Percentiles rank a stretch among this genome's conserved stretches.
These are phyloP conservation scores for Ceratothoa steindachneri DNA, from an alignment of 2,888 invertebrate genomes.

Conservation along the genomic window DNA sequence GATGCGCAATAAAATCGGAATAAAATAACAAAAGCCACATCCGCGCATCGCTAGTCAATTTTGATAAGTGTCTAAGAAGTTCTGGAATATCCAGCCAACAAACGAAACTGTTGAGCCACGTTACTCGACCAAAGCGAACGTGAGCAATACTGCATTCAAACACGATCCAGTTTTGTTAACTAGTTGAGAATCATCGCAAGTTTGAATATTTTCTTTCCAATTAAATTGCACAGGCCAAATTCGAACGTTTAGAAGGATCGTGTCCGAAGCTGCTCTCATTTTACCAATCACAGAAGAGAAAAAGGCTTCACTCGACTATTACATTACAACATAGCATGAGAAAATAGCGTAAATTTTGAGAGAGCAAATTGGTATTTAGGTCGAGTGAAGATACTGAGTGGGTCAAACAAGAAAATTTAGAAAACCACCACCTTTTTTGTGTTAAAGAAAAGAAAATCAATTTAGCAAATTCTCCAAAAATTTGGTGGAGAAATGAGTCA, in stretches of 20 bases:
- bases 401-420: conserved; percentile 1
- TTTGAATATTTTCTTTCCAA: neutral
- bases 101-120: neutral
- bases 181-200: no score
- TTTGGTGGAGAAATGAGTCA: neutral
- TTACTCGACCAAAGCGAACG: neutral
- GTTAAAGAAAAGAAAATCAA: neutral
- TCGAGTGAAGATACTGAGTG: neutral
- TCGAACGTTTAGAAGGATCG: neutral
- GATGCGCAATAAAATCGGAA: neutral
- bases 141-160: neutral
- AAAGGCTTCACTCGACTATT: conserved; percentile 18
- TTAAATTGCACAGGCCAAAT: neutral
- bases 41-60: neutral
- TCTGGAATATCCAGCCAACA: neutral
- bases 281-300: conserved; percentile 12
- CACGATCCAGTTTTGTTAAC: no score
- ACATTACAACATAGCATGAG: conserved; percentile 14
- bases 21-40: neutral
- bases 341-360: neutral
- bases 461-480: neutral
- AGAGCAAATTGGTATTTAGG: neutral
- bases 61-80: neutral
- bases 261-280: neutral
- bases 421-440: neutral